Base-by-base conservation (phyloP, 2,888 invertebrate genomes). In the Theodoxus fluviatilis region DNA sequence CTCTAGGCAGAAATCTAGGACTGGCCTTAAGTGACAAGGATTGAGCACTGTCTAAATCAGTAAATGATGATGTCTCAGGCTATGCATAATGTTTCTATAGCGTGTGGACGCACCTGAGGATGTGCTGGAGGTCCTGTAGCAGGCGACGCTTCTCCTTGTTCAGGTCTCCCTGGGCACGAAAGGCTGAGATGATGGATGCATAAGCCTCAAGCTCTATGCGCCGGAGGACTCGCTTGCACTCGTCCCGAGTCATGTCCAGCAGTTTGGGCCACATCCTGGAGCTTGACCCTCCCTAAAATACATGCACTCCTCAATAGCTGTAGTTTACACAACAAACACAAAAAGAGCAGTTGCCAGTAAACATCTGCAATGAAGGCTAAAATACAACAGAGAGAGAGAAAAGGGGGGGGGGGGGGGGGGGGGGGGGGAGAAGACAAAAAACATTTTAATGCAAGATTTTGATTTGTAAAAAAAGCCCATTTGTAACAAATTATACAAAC, bases 131-230 rank as follows among this genome's bases (percentile, higher is more conserved):
- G 85, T 95, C 94, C 86, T 93, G 92, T 68, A 96, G 89, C 81
- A 95, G 88, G 88, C 92, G 93, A 85, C 92, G 92, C 90, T 95
- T 95, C 84, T 93, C 93, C 83, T 92, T 92, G 85, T 92, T 93
- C 73, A 96, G 91, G 83, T 93, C 91, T 78, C 96, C 96, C 89
- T 96, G 96, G 81, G 96, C 96, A 88, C 96, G 91, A 86, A 96
- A 92, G 81, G 94, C 95, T 85, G 94, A 93, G 73, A 96, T 92
- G 87, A 96, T 91, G 87, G 92, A 92, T 82, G 94, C 92, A 90
- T 96, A 96, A 78, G 96, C 94, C 89, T 95, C 95, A 87, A 96
- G 89, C 90, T 96, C 87, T 85, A 95, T 91, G 90, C 93, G 92
- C 84, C 96, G 91, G 85, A 96, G 91, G 89, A 92, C 92, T 85